phyloP scores from a whole-genome alignment of 2,797 vertebrate genomes.

The Phylloscopus collybita region DNA sequence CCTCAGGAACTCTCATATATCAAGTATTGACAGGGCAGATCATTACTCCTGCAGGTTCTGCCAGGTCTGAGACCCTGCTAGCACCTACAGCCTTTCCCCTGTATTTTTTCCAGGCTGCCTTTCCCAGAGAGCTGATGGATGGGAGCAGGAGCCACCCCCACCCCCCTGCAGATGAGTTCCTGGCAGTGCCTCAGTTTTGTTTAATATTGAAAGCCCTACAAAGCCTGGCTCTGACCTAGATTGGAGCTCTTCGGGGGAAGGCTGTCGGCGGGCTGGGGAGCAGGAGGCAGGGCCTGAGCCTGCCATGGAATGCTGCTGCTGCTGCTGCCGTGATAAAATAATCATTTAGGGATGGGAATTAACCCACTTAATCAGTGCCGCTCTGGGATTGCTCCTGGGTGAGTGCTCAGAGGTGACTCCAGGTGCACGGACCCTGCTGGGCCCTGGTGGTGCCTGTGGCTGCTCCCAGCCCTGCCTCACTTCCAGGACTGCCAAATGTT shows the following conservation, averaged over 20 bases:
- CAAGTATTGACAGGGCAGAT: background rate
- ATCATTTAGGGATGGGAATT: conserved; percentile 43
- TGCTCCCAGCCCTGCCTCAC: background rate
- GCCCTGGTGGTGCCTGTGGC: fast-evolving
- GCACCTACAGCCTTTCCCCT: background rate
- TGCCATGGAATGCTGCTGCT: background rate
- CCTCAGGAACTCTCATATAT: fast-evolving
- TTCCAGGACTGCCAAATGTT: background rate
- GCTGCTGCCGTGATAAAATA: background rate
- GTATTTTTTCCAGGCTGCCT: background rate
- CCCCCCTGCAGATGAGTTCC: background rate
- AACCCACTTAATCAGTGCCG: background rate
- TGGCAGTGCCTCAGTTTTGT: background rate
- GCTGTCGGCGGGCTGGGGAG: background rate
- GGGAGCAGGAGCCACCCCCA: background rate
- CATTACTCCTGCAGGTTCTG: fast-evolving
- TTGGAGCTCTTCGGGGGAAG: conserved; percentile 10
- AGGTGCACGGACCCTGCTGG: background rate
- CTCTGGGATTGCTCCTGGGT: background rate
- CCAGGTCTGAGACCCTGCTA: background rate
- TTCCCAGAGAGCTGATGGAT: background rate
- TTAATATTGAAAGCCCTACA: conserved; percentile 14
- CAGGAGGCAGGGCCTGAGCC: background rate
- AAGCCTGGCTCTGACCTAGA: conserved; percentile 38
- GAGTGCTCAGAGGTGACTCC: background rate